A percentile compares a stretch with the other conserved stretches of the same genome.
phyloP scores from a whole-genome alignment of 2,888 invertebrate genomes.

The Epinotia brunnichana region DNA sequence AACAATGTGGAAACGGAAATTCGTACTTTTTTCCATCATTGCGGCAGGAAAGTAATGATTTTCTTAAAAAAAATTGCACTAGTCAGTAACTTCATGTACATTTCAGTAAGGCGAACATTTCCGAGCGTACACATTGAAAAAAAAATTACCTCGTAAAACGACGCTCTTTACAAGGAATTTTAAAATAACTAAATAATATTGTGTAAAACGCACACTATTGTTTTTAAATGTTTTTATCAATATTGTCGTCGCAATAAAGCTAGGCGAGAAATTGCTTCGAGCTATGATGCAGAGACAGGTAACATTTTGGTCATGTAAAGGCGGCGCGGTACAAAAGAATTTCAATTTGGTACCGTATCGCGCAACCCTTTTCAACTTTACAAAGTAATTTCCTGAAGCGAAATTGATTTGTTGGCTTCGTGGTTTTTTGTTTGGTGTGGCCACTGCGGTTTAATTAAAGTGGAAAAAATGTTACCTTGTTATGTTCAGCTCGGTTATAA shows the following conservation, averaged over 20 bases:
- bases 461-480: conserved; percentile 55
- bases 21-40: too few relatives aligned
- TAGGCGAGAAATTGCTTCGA: conserved; percentile 65
- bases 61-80: too few relatives aligned
- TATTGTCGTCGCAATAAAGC: conserved; percentile 51
- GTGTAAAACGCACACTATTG: not conserved
- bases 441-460: conserved; percentile 74
- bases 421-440: conserved; percentile 74
- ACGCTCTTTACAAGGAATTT: too few relatives aligned
- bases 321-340: conserved; percentile 77
- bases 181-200: not conserved
- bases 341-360: conserved; percentile 81
- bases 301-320: conserved; percentile 77
- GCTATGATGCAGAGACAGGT: conserved; percentile 72
- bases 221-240: conserved; percentile 1
- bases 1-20: too few relatives aligned
- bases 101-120: too few relatives aligned
- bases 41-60: too few relatives aligned
- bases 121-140: too few relatives aligned
- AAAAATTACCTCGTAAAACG: not conserved
- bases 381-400: conserved; percentile 80
- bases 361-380: conserved; percentile 78
- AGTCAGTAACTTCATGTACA: too few relatives aligned
- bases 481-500: conserved; percentile 40
- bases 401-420: conserved; percentile 80